Percentiles rank a stretch among this genome's conserved stretches.
Conservation (phyloP, 2,888 invertebrate genomes). For the Heliconius charithonia region DNA sequence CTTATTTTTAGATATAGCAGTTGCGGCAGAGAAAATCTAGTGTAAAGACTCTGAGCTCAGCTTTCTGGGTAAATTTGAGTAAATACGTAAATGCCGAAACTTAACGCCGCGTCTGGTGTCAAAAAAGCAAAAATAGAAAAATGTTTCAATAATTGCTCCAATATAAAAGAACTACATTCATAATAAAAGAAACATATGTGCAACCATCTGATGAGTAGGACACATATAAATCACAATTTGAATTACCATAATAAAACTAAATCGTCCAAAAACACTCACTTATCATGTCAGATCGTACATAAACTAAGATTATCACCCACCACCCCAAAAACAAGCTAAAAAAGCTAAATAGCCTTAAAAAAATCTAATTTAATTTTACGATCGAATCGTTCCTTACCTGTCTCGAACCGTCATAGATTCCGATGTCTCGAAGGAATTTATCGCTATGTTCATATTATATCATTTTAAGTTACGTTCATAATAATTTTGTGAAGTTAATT, state of each 20-base stretch:
- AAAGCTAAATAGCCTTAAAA: constrained; percentile 58
- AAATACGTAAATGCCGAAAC: background rate
- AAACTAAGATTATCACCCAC: constrained; percentile 23
- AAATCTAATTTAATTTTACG: constrained; percentile 72
- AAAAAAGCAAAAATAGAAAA: too few species aligned
- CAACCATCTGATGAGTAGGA: background rate
- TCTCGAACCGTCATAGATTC: constrained; percentile 70
- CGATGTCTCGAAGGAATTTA: constrained; percentile 69
- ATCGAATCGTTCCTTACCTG: constrained; percentile 60
- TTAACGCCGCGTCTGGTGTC: background rate
- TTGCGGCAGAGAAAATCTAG: background rate
- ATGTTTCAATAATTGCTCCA: background rate
- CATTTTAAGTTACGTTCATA: constrained; percentile 68
- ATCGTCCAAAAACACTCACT: constrained; percentile 18
- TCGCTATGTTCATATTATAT: constrained; percentile 64
- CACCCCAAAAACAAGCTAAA: constrained; percentile 48
- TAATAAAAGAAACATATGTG: background rate
- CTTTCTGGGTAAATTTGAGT: background rate
- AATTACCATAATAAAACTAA: constrained; percentile 20
- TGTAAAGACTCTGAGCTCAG: background rate
- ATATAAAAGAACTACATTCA: too few species aligned
- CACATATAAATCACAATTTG: constrained; percentile 11
- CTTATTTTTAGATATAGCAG: too few species aligned
- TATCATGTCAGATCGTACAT: constrained; percentile 19
- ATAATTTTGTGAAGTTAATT: constrained; percentile 63